phyloP scores from a whole-genome alignment of 2,113 vertebrate genomes.

The Vidua macroura region DNA sequence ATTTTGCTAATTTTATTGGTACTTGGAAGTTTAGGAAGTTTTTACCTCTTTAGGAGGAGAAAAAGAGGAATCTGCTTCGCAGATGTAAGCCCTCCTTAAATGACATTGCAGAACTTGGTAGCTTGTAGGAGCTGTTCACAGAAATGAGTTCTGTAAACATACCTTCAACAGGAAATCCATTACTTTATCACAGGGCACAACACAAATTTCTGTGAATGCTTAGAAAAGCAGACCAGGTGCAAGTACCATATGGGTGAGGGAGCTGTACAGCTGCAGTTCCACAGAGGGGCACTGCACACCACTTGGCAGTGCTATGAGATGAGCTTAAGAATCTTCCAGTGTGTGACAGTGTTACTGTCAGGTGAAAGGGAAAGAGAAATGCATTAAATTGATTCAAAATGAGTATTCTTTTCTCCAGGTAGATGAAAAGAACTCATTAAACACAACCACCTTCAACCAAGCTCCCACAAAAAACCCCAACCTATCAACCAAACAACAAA shows the following conservation, averaged over 20 bases:
- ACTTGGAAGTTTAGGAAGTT: neutral
- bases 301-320: neutral
- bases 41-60: neutral
- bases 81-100: neutral
- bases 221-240: neutral
- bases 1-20: neutral
- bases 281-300: neutral
- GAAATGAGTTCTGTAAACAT: neutral
- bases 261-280: neutral
- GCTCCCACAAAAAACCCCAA: rapidly evolving
- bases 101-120: neutral
- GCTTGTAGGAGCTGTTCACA: neutral
- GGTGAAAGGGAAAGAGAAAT: neutral
- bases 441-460: neutral
- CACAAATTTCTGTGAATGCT: neutral
- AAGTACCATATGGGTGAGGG: neutral
- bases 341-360: neutral
- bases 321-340: neutral
- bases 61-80: neutral
- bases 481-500: neutral
- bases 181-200: neutral
- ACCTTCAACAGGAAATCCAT: neutral
- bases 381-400: neutral
- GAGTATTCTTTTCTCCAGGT: neutral
- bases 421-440: neutral